phyloP scores from a whole-genome alignment of 2,113 vertebrate genomes.

The Labeo rohita region DNA sequence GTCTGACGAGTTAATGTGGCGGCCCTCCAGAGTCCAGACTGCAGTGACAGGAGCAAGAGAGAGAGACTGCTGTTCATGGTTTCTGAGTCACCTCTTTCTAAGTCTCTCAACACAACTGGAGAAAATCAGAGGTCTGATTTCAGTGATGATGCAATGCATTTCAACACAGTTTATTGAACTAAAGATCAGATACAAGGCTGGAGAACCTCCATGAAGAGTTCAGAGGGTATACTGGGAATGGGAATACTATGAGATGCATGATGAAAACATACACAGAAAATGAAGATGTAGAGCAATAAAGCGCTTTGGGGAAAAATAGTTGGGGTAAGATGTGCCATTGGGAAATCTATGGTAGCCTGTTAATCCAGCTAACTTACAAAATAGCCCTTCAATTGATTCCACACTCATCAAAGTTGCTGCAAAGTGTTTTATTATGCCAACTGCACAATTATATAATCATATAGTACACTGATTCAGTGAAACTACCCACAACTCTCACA shows the following conservation, averaged over 20 bases:
- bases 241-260: not conserved
- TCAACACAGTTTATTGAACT: conserved; percentile 46
- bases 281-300: not conserved
- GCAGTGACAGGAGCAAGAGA: not conserved
- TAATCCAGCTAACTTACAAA: not conserved
- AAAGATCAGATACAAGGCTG: conserved; percentile 50
- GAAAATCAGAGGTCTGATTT: conserved; percentile 35
- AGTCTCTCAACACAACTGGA: conserved; percentile 41
- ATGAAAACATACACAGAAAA: not conserved
- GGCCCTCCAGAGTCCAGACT: not conserved
- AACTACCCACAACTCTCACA: conserved; percentile 10
- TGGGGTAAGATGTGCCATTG: not conserved
- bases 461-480: not conserved
- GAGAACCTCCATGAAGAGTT: conserved; percentile 16
- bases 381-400: not conserved
- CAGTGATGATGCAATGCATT: conserved; percentile 36
- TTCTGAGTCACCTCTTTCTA: conserved; percentile 34
- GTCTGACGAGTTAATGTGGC: conserved; percentile 45
- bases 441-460: not conserved
- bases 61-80: conserved; percentile 45
- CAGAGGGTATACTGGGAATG: not conserved
- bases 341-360: not conserved
- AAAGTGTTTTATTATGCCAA: not conserved
- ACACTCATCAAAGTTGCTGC: not conserved
- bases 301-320: not conserved